Evolutionary conservation across 2,888 invertebrate species (phyloP).

Genomic region (Trichogramma dendrolimi): DNA sequence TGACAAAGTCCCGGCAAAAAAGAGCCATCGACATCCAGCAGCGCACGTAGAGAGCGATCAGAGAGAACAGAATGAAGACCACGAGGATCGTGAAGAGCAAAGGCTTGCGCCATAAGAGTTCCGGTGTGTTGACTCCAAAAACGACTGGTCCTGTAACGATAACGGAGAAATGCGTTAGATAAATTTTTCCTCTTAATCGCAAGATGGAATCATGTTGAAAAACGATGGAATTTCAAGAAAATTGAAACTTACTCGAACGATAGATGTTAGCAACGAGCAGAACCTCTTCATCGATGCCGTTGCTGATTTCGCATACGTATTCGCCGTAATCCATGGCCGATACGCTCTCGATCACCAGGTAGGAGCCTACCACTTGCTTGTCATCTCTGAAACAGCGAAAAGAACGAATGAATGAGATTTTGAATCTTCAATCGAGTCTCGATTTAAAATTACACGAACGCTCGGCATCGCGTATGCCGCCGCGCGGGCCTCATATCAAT

Average conservation of each 20-base stretch:
- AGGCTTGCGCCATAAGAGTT: conserved; percentile 57
- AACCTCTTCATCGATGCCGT: conserved; percentile 51
- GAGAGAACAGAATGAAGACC: conserved; percentile 54
- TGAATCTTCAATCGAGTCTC: background rate
- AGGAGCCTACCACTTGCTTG: conserved; percentile 68
- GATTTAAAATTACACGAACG: no score
- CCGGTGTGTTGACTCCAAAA: no score
- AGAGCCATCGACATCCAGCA: conserved; percentile 55
- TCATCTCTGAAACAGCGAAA: conserved; percentile 58
- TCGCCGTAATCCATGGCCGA: conserved; percentile 65
- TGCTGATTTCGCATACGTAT: conserved; percentile 69
- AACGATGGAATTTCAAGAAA: background rate
- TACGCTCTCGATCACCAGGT: conserved; percentile 61
- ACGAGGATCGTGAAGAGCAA: conserved; percentile 55
- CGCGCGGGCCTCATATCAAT: no score
- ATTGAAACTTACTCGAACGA: conserved; percentile 41
- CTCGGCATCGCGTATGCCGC: no score
- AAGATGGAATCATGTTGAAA: background rate
- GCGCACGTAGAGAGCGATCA: conserved; percentile 56
- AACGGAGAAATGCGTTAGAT: no score
- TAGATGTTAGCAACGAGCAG: conserved; percentile 48
- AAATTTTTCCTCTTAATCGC: no score
- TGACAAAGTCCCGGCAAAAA: conserved; percentile 55
- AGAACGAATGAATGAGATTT: background rate
- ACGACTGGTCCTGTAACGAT: no score